Evolutionary conservation across 2,797 vertebrate species (phyloP), one percentile per base, ranked within the genome.

Genomic region (Chromobotia macracanthus): DNA sequence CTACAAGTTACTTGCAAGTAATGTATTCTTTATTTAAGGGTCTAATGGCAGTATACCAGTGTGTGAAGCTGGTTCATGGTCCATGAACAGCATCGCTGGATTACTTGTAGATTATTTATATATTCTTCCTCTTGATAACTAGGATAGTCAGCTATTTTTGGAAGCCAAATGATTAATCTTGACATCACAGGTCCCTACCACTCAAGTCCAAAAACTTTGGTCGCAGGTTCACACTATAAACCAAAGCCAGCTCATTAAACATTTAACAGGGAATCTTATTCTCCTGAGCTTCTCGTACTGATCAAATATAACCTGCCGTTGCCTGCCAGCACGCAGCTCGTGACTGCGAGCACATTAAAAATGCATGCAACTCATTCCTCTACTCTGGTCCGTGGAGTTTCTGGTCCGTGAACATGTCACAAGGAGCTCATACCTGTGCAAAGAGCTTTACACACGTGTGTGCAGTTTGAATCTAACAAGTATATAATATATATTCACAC

Each of bases 201-300:
- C 23, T 28, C 21, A 13, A 64, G 46, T 80, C 66, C 25, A 55
- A 80, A 85, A 85, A 86, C 28, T 64, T 65, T 76, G 9, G 87
- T 86, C 7, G 64, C 69, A 78, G 81, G 76, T 79, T 87, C 71
- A 72, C 69, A 28, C 46, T 70, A 66, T 83, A 86, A 92, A 89
- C 86, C 77, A 87, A 86, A 87, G 84, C 86, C 74, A 81, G 56
- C 65, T 84, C 82, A 89, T 93, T 25, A 89, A 91, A 90, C 84
- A 91, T 93, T 91, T 71, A 92, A 58, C 9, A 77, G 85, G 82
- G 84, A 89, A 87, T 88, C 88, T 84, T 89, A 83, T 85, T 77
- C 82, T 84, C 82, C 69, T 75, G 85, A 81, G 83, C 83, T 83
- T 79, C 86, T 50, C 9, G 66, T 81, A 78, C 80, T 85, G 88